Base-by-base conservation (phyloP, 1,140 invertebrate genomes). In the Atta texana region DNA sequence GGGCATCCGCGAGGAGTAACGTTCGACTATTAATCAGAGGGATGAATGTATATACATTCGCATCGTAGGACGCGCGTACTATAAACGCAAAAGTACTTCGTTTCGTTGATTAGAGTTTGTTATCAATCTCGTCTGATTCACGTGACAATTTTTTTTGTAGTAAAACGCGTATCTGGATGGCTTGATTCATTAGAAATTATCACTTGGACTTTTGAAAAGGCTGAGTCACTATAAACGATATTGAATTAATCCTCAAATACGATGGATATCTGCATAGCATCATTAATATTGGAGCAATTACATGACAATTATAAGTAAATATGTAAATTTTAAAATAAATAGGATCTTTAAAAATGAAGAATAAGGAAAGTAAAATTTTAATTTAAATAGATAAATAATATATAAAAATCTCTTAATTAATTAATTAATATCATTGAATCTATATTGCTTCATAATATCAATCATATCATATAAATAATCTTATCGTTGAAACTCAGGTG, bases 11-110 rank as follows among this genome's bases (percentile, higher is more conserved):
- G 75, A 81, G 75, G 71, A 86, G 68, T 90, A 90, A 84, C 87
- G 86, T 90, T 90, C 81, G 86, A 77, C 84, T 90, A 90, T 90
- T 90, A 90, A 90, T 90, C 89, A 89, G 89, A 90, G 49, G 78
- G 85, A 80, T 86, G 76, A 86, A 80, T 80, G 53, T 61, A 69
- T 80, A 81, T 69, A 71, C 18, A 68, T 49, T 63, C 24, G 16
- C 49, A 49, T 44, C 69, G 68, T 31, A 31, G n/a, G 8, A 5
- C 2, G 34, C 34, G 53, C 80, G 80, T 85, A 53, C 44, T 21
- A 21, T 28, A n/a, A 76, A 78, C 59, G 59, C 51, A 7, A 74
- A 34, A 74, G 28, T 81, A 71, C 51, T 49, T 12, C 21, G 34
- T 57, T 71, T 53, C 49, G 64, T 57, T 82, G 31, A 55, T 84